Percentiles rank a stretch among this genome's conserved stretches.
Evolutionary conservation across 2,888 invertebrate genomes (phyloP).

Genomic region (Hymenopus coronatus): DNA sequence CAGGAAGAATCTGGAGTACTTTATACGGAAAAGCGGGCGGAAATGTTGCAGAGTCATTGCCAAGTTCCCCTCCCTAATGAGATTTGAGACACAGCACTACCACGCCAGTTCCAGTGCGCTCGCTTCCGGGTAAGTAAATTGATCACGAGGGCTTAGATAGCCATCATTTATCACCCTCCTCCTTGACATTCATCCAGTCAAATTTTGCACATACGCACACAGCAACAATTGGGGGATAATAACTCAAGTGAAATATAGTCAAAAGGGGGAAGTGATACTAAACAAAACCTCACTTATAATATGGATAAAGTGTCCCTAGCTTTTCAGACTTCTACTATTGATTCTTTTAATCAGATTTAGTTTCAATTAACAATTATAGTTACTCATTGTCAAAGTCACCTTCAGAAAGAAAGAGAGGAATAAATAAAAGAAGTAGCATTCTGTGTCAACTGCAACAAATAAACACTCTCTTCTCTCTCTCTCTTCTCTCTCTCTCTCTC

Average conservation of each 20-base stretch:
- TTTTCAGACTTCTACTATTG: not conserved
- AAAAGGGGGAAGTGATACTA: not conserved
- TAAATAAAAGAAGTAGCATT: no score
- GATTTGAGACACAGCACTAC: not conserved
- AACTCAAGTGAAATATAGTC: not conserved
- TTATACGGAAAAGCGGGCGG: not conserved
- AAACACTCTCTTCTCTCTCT: no score
- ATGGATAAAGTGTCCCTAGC: not conserved
- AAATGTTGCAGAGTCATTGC: not conserved
- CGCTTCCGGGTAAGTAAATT: slow-evolving; percentile 1
- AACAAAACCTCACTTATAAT: not conserved
- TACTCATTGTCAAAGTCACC: no score
- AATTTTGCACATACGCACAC: slow-evolving; percentile 4
- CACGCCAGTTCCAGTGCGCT: not conserved
- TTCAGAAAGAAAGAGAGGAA: no score
- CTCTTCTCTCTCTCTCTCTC: no score
- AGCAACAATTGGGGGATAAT: not conserved
- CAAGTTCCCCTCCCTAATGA: no score
- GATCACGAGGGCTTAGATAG: slow-evolving; percentile 12
- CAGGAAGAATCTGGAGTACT: not conserved
- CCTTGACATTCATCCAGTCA: slow-evolving; percentile 13
- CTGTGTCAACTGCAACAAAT: no score
- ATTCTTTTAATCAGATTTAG: no score
- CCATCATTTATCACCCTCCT: slow-evolving; percentile 12
- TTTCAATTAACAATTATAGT: no score